Evolutionary conservation across 2,888 invertebrate species (phyloP).

Genomic region (Leuctra nigra): DNA sequence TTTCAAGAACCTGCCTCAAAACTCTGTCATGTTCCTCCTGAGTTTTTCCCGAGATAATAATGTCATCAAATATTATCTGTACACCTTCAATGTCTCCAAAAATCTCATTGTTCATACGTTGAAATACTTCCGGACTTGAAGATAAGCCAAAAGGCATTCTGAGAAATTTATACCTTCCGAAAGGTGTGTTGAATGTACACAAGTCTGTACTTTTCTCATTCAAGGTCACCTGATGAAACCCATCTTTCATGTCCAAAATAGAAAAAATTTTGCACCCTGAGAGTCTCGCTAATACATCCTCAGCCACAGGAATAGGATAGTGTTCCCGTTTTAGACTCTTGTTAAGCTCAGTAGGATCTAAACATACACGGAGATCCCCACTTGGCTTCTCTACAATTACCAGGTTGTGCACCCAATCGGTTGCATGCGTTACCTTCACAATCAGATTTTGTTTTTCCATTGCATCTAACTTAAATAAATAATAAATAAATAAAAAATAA

Average conservation of each 20-base stretch:
- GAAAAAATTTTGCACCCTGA: background rate
- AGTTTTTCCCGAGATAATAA: constrained; percentile 23
- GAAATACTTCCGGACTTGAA: constrained; percentile 24
- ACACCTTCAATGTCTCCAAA: constrained; percentile 25
- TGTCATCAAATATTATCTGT: constrained; percentile 23
- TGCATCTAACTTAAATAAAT: background rate
- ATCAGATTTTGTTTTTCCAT: background rate
- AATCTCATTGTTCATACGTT: constrained; percentile 20
- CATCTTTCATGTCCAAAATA: constrained; percentile 23
- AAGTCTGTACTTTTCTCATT: constrained; percentile 15
- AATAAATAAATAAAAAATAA: too few relatives aligned
- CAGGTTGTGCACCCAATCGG: constrained; percentile 10
- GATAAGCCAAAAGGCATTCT: constrained; percentile 24
- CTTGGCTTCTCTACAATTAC: constrained; percentile 16
- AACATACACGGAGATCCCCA: constrained; percentile 11
- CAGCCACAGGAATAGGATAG: background rate
- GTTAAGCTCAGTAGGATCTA: constrained; percentile 16
- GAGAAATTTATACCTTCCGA: constrained; percentile 20
- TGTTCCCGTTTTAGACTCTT: constrained; percentile 2
- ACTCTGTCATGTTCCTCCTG: constrained; percentile 24
- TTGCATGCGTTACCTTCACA: background rate
- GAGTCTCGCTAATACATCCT: background rate
- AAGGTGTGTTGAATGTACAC: constrained; percentile 24
- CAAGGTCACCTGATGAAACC: constrained; percentile 20
- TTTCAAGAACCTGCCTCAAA: constrained; percentile 10